Percentiles rank a stretch among this genome's conserved stretches.
phyloP scores from a whole-genome alignment of 2,797 vertebrate genomes.

The Sphenodon punctatus region DNA sequence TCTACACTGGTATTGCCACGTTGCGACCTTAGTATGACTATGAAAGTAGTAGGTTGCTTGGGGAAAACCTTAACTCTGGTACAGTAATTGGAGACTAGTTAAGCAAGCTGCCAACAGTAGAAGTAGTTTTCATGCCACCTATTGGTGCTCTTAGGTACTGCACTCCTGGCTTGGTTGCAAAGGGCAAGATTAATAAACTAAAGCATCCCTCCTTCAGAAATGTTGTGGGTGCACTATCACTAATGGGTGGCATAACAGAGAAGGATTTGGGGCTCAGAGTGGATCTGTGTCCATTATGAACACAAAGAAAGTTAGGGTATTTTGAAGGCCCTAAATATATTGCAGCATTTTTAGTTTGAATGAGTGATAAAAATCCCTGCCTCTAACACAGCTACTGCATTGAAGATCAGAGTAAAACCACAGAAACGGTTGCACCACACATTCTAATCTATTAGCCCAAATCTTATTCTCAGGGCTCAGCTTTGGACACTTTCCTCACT shows the following conservation, averaged over 20 bases:
- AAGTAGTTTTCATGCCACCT: background rate
- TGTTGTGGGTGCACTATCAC: accelerated
- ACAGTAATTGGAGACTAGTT: no score
- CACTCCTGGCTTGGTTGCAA: background rate
- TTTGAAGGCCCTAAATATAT: background rate
- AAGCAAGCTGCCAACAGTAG: background rate
- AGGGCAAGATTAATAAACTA: background rate
- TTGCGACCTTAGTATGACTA: no score
- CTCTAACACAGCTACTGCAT: no score
- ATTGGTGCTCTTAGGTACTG: background rate
- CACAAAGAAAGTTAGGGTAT: background rate
- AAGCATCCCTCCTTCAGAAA: background rate
- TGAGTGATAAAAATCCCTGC: no score
- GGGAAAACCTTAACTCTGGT: background rate
- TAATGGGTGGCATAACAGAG: background rate
- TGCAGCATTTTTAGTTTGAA: background rate
- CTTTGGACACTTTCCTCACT: no score
- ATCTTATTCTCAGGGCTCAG: background rate
- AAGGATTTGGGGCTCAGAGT: background rate
- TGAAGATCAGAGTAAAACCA: no score
- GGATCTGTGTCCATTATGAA: background rate
- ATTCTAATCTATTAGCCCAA: no score
- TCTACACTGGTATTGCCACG: background rate
- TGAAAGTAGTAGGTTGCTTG: background rate
- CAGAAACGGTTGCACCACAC: no score